A percentile compares a stretch with the other conserved stretches of the same genome.
phyloP scores from a whole-genome alignment of 2,113 vertebrate species.

The Jaculus jaculus region DNA sequence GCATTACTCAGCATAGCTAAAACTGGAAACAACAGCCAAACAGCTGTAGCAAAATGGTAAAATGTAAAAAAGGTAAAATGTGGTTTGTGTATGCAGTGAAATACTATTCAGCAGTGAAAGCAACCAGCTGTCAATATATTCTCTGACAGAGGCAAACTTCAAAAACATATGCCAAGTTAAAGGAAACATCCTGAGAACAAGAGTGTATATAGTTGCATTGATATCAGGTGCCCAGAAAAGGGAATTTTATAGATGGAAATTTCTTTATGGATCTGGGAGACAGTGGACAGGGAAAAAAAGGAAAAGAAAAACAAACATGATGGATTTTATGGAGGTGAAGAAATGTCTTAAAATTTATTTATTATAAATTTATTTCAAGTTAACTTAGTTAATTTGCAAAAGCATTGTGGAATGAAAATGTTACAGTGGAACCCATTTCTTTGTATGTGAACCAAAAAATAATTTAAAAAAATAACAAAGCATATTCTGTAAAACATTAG shows the following conservation, averaged over 20 bases:
- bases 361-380: not conserved
- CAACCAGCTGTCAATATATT: not conserved
- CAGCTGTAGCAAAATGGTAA: too few relatives aligned
- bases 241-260: not conserved
- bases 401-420: not conserved
- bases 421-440: not conserved
- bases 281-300: not conserved
- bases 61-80: not conserved
- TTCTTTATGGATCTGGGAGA: not conserved
- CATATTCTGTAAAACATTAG: not conserved
- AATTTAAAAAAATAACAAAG: not conserved
- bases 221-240: not conserved
- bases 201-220: not conserved
- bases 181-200: not conserved
- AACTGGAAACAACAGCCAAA: not conserved
- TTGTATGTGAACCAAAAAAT: not conserved
- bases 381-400: constrained; percentile 1
- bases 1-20: not conserved
- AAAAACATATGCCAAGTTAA: not conserved
- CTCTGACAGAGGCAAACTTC: not conserved
- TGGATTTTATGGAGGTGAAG: not conserved
- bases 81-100: not conserved
- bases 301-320: not conserved
- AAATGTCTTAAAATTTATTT: not conserved
- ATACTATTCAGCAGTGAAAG: not conserved